phyloP scores from a whole-genome alignment of 2,888 invertebrate species.

The Ernsta delagoae region DNA sequence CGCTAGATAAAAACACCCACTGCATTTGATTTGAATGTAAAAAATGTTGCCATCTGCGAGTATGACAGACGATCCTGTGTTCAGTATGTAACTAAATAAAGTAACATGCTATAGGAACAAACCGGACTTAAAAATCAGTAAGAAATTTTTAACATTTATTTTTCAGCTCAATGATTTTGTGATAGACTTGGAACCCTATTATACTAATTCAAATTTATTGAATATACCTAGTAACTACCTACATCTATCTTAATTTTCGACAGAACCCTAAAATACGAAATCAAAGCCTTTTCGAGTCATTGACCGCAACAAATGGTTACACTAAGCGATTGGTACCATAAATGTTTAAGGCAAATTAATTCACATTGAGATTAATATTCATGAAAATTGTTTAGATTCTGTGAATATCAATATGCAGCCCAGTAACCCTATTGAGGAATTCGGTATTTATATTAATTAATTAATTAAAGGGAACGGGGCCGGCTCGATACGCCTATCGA shows the following conservation, averaged over 20 bases:
- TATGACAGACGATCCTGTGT: background rate
- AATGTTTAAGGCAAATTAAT: constrained; percentile 12
- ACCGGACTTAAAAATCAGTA: background rate
- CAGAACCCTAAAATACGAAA: constrained; percentile 3
- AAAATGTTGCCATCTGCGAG: background rate
- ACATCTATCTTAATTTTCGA: too few relatives aligned
- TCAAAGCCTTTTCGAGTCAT: constrained; percentile 27
- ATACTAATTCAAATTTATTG: too few relatives aligned
- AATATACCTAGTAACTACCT: too few relatives aligned
- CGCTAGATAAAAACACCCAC: constrained; percentile 12
- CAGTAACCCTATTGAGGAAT: background rate
- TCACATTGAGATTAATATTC: constrained; percentile 17
- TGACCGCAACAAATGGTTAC: constrained; percentile 31
- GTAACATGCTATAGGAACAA: background rate
- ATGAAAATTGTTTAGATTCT: constrained; percentile 16
- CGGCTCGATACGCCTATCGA: too few relatives aligned
- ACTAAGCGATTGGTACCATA: constrained; percentile 5
- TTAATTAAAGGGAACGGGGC: too few relatives aligned
- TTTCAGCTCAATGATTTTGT: too few relatives aligned
- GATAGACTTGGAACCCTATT: too few relatives aligned
- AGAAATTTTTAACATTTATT: background rate
- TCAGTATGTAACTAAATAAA: background rate
- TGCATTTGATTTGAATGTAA: background rate
- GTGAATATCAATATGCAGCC: constrained; percentile 17
- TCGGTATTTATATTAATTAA: constrained; percentile 4